Conservation (phyloP, 2,113 vertebrate species). For the Pica pica region DNA sequence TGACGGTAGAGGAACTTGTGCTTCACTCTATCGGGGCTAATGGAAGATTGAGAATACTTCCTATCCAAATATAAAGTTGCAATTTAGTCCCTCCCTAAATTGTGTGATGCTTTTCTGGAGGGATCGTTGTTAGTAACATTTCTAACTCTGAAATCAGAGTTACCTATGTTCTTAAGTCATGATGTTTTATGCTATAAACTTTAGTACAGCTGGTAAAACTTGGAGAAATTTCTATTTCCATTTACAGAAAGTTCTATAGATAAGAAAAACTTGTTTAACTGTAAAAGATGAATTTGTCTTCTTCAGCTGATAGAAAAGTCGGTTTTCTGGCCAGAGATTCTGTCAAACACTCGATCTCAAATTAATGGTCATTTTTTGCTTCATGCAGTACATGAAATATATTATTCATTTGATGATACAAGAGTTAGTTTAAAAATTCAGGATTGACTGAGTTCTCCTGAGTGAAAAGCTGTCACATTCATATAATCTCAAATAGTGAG, state of each 20-base stretch:
- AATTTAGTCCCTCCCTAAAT: neutral
- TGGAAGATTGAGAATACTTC: neutral
- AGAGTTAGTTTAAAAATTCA: neutral
- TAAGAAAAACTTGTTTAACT: neutral
- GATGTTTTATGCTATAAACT: neutral
- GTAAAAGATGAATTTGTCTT: neutral
- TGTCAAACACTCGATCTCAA: neutral
- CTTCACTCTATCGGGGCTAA: neutral
- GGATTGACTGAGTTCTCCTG: neutral
- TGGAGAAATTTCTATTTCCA: slow-evolving; percentile 28
- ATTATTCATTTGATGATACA: neutral
- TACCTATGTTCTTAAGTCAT: slow-evolving; percentile 18
- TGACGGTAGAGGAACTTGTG: neutral
- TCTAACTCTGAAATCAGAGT: slow-evolving; percentile 26
- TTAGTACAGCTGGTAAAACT: slow-evolving; percentile 32
- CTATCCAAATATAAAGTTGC: neutral
- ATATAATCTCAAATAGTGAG: slow-evolving; percentile 14
- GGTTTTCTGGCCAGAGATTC: neutral
- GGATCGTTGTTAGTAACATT: neutral
- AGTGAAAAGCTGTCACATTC: slow-evolving; percentile 34
- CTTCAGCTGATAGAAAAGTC: slow-evolving; percentile 25
- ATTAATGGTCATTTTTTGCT: neutral
- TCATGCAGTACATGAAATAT: neutral
- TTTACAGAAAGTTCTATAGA: slow-evolving; percentile 22
- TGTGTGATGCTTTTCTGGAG: neutral